Base-by-base conservation (phyloP, 2,888 invertebrate genomes). In the Drosophila prolongata region DNA sequence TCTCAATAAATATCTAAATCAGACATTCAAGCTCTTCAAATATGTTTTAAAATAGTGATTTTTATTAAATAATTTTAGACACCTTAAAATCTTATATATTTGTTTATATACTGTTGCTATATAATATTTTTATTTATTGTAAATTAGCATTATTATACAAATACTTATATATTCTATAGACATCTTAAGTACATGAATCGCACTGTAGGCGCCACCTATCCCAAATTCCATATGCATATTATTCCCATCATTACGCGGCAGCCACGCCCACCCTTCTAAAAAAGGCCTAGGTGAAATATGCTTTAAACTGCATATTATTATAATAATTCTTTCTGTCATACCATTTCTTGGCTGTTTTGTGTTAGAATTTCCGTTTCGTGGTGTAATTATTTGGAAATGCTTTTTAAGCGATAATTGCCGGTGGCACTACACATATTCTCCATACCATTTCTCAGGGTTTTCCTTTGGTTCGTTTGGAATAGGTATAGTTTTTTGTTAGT, bases 361-460 rank as follows among this genome's bases (percentile, higher is more conserved):
- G 60, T 60, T 64, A 58, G 59, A 76, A 83, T 80, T 74, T 47
- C 40, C 62, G 47, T 34, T 35, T 14, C 47, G 81, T 78, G 86
- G 67, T 76, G 86, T 88, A 88, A 84, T 84, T 88, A 84, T 80
- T 83, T 77, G 75, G 75, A 87, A 85, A 85, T 85, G 87, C 85
- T 89, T 85, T 85, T 87, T 80, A 84, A 84, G 65, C 87, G 79
- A 85, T 85, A 85, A 85, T 85, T 85, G 85, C 76, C 75, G 84
- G 80, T 88, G 84, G 84, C 73, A 80, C 76, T 69, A 53, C 42
- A 38, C 37, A 55, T 52, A 27, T 24, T 47, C 35, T 60, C 55
- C 54, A 58, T 60, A 67, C 71, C 19, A 42, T 30, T 43, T 30
- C n/a, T 44, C 37, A 8, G 37, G 3, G 24, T 43, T 38, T 46